Evolutionary conservation across 2,113 vertebrate species (phyloP).

Genomic region (Todiramphus saurophagus): DNA sequence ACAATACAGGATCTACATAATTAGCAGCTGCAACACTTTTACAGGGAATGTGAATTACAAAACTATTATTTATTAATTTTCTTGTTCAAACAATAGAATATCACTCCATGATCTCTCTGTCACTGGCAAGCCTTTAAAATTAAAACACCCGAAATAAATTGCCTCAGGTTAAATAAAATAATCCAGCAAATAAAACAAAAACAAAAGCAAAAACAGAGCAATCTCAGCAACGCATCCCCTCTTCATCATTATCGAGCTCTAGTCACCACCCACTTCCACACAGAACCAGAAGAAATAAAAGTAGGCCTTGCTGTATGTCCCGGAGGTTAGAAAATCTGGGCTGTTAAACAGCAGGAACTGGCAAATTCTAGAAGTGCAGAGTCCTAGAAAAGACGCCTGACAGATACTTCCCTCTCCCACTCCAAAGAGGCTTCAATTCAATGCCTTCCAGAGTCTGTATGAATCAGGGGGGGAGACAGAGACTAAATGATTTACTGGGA

Average conservation of each 20-base stretch:
- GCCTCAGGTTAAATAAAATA: slow-evolving; percentile 27
- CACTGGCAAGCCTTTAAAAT: slow-evolving; percentile 12
- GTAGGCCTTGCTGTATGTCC: background rate
- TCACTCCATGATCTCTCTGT: background rate
- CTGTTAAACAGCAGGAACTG: slow-evolving; percentile 50
- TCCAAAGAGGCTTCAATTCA: slow-evolving; percentile 5
- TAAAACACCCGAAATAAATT: background rate
- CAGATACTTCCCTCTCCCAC: slow-evolving; percentile 26
- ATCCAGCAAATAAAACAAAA: slow-evolving; percentile 30
- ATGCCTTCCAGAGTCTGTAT: background rate
- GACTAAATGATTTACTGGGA: no score
- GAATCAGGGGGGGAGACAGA: no score
- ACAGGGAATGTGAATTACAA: background rate
- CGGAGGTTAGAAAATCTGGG: slow-evolving; percentile 28
- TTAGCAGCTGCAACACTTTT: background rate
- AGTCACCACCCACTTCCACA: slow-evolving; percentile 54
- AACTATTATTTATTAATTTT: background rate
- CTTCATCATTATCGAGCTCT: background rate
- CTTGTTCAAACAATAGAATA: slow-evolving; percentile 6
- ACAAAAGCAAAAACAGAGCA: slow-evolving; percentile 9
- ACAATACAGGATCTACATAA: background rate
- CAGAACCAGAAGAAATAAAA: background rate
- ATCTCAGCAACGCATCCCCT: background rate
- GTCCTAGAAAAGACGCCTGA: background rate
- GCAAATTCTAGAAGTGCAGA: background rate